Conservation (phyloP, 2,113 vertebrate genomes). For the Hippolais icterina region DNA sequence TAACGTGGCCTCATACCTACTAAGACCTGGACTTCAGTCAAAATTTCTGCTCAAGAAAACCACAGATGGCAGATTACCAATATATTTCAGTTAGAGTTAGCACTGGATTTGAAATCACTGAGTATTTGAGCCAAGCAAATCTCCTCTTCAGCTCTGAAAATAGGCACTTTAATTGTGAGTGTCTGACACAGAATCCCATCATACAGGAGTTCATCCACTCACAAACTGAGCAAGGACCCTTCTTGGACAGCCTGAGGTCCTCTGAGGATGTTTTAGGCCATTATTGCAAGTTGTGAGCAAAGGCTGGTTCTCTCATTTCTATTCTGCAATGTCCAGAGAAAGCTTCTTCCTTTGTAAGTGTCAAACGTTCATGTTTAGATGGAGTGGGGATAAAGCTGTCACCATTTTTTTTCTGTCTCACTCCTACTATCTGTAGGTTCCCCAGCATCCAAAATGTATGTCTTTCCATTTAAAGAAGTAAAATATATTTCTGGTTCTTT, state of each 20-base stretch:
- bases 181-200: not conserved
- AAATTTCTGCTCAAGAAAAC: conserved; percentile 50
- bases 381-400: not conserved
- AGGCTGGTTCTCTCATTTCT: not conserved
- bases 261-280: not conserved
- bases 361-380: not conserved
- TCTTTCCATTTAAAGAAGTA: not conserved
- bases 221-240: not conserved
- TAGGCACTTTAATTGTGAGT: not conserved
- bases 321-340: not conserved
- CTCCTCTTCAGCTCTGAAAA: conserved; percentile 35
- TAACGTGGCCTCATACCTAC: conserved; percentile 41
- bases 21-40: conserved; percentile 63
- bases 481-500: not conserved
- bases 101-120: conserved; percentile 35
- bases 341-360: not conserved
- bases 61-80: conserved; percentile 62
- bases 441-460: not conserved
- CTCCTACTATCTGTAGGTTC: not conserved
- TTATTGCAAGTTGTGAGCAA: not conserved
- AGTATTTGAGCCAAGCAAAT: conserved; percentile 39
- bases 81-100: conserved; percentile 46
- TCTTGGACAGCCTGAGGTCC: not conserved
- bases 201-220: not conserved
- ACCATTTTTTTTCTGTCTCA: not conserved